A percentile compares a stretch with the other conserved stretches of the same genome.
Conservation (phyloP, 1,140 invertebrate genomes). For the Cydia splendana region DNA sequence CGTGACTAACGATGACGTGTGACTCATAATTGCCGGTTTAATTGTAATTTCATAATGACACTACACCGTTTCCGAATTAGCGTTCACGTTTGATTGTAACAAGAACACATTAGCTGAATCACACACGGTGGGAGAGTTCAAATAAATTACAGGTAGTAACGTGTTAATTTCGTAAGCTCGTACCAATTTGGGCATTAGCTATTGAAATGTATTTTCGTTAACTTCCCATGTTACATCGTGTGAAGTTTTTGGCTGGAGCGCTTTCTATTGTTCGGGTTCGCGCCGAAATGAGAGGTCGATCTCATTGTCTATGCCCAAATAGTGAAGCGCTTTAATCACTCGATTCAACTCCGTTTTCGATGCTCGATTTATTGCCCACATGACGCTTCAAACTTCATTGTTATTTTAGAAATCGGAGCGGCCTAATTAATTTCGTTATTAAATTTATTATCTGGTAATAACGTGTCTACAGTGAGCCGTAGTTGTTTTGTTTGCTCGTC, state of each 20-base stretch:
- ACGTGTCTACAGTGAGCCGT: constrained; percentile 10
- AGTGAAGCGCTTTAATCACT: constrained; percentile 57
- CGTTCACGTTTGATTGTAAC: constrained; percentile 41
- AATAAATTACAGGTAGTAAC: constrained; percentile 64
- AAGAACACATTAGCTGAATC: constrained; percentile 64
- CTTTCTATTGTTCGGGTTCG: constrained; percentile 62
- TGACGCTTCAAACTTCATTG: constrained; percentile 59
- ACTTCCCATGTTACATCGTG: constrained; percentile 68
- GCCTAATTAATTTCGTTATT: constrained; percentile 45
- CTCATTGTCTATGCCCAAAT: constrained; percentile 63
- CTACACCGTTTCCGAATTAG: constrained; percentile 44
- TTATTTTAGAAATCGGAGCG: constrained; percentile 44
- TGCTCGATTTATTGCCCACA: constrained; percentile 55
- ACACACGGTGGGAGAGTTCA: constrained; percentile 71
- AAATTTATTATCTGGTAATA: constrained; percentile 36
- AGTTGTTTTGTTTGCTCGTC: constrained; percentile 15
- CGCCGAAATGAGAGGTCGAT: constrained; percentile 48
- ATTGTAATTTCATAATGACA: constrained; percentile 44
- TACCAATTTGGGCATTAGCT: constrained; percentile 66
- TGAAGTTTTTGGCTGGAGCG: constrained; percentile 48
- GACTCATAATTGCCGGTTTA: constrained; percentile 42
- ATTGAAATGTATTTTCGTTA: constrained; percentile 75
- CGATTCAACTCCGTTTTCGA: constrained; percentile 53
- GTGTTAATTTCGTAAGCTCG: constrained; percentile 71
- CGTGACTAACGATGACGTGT: constrained; percentile 42